Evolutionary conservation across 2,113 vertebrate species (phyloP).

Genomic region (Oplegnathus fasciatus): DNA sequence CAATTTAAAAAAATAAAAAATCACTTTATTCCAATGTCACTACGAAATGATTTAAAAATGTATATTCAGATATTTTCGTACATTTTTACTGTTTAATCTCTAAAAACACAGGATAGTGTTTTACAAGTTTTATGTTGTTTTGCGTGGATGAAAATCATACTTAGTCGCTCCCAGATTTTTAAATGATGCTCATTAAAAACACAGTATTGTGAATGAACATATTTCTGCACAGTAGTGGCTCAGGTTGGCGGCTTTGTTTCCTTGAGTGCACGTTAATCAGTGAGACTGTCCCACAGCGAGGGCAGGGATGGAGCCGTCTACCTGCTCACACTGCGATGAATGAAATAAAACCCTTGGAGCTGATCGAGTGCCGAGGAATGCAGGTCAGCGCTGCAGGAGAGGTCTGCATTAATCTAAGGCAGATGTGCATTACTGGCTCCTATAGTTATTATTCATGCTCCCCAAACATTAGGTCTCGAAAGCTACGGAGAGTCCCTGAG

Average conservation of each 20-base stretch:
- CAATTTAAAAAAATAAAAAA: too few species aligned
- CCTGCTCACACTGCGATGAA: conserved; percentile 73
- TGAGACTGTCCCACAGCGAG: conserved; percentile 48
- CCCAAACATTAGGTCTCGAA: conserved; percentile 73
- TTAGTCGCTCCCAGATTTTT: background rate
- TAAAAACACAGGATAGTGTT: background rate
- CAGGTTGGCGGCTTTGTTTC: conserved; percentile 13
- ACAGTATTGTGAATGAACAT: background rate
- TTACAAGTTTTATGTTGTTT: background rate
- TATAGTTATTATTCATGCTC: conserved; percentile 83
- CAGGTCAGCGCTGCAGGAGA: conserved; percentile 77
- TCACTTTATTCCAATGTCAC: background rate
- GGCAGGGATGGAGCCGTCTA: conserved; percentile 59
- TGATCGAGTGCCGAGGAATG: conserved; percentile 79
- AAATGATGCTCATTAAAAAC: background rate
- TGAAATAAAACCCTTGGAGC: conserved; percentile 76
- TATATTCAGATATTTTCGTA: background rate
- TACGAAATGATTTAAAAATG: too few species aligned
- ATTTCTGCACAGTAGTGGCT: conserved; percentile 36
- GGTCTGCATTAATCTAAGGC: conserved; percentile 80
- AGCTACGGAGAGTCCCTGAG: conserved; percentile 70
- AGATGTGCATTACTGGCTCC: conserved; percentile 82
- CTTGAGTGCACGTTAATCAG: conserved; percentile 33
- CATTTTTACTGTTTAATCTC: background rate
- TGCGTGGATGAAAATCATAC: background rate